Conservation (phyloP, 1,140 invertebrate genomes). For the Drosophila bifasciata region DNA sequence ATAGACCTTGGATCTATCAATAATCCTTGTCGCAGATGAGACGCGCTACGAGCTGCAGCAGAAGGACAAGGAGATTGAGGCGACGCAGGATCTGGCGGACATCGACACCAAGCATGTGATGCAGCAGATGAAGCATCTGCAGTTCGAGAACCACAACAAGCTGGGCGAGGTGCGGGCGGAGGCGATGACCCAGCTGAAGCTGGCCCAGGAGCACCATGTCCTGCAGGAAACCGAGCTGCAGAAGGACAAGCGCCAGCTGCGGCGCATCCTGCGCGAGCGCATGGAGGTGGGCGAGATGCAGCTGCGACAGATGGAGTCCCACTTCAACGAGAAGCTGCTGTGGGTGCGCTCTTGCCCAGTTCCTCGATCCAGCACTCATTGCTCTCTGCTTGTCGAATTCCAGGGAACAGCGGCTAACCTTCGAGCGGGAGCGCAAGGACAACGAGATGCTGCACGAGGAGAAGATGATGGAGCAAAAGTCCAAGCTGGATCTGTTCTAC, state of each 20-base stretch:
- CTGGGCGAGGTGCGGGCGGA: constrained; percentile 86
- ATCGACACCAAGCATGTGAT: constrained; percentile 94
- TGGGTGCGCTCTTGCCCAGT: constrained; percentile 36
- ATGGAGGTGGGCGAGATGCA: constrained; percentile 84
- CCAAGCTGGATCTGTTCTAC: constrained; percentile 90
- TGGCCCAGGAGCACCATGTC: constrained; percentile 89
- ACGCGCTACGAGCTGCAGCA: constrained; percentile 85
- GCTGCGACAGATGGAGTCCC: constrained; percentile 74
- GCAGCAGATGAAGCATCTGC: constrained; percentile 96
- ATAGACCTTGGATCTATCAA: too few relatives aligned
- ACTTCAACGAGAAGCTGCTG: constrained; percentile 87
- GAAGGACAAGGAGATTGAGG: constrained; percentile 95
- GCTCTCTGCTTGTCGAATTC: too few relatives aligned
- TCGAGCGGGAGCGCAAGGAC: constrained; percentile 90
- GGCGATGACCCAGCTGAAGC: constrained; percentile 90
- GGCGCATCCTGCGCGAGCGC: constrained; percentile 90
- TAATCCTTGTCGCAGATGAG: constrained; percentile 52
- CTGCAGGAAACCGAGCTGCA: constrained; percentile 91
- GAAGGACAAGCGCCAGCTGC: constrained; percentile 91
- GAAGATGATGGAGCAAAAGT: constrained; percentile 89
- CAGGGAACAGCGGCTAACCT: constrained; percentile 60
- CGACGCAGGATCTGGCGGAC: constrained; percentile 93
- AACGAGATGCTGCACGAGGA: constrained; percentile 93
- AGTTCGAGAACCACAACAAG: constrained; percentile 94
- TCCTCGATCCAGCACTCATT: background rate